Conservation (phyloP, 2,797 vertebrate species). For the Cirrhinus molitorella region DNA sequence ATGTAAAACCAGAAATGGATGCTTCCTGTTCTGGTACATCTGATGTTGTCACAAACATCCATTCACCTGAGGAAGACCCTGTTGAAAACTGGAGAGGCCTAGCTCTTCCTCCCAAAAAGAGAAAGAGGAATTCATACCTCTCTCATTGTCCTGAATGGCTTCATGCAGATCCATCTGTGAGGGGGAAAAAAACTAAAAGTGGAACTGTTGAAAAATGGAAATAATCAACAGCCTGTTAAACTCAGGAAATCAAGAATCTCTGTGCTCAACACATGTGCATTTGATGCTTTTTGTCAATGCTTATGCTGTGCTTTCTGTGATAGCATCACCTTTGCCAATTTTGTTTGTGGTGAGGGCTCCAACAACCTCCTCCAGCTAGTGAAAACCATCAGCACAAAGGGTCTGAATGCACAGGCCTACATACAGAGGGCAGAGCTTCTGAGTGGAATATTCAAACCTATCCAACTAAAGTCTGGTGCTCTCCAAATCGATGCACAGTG, state of each 20-base stretch:
- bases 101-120: slow-evolving; percentile 11
- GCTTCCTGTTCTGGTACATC: background rate
- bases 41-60: slow-evolving; percentile 3
- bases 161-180: slow-evolving; percentile 27
- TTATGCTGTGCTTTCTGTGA: slow-evolving; percentile 33
- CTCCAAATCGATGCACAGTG: background rate
- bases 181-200: slow-evolving; percentile 11
- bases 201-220: slow-evolving; percentile 40
- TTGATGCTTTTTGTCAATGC: slow-evolving; percentile 37
- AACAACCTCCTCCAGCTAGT: too few relatives aligned
- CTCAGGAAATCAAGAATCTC: slow-evolving; percentile 16
- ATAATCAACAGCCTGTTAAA: slow-evolving; percentile 32
- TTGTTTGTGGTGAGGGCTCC: too few relatives aligned
- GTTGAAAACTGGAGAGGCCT: slow-evolving; percentile 41
- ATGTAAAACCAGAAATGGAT: slow-evolving; percentile 8
- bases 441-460: slow-evolving; percentile 1
- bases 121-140: slow-evolving; percentile 27
- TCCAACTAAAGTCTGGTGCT: slow-evolving; percentile 30
- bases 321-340: too few relatives aligned
- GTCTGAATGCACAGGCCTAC: too few relatives aligned
- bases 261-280: slow-evolving; percentile 29
- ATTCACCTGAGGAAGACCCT: background rate
- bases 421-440: too few relatives aligned
- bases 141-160: slow-evolving; percentile 37
- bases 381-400: too few relatives aligned